phyloP scores from a whole-genome alignment of 2,113 vertebrate genomes.

The Mungos mungo region DNA sequence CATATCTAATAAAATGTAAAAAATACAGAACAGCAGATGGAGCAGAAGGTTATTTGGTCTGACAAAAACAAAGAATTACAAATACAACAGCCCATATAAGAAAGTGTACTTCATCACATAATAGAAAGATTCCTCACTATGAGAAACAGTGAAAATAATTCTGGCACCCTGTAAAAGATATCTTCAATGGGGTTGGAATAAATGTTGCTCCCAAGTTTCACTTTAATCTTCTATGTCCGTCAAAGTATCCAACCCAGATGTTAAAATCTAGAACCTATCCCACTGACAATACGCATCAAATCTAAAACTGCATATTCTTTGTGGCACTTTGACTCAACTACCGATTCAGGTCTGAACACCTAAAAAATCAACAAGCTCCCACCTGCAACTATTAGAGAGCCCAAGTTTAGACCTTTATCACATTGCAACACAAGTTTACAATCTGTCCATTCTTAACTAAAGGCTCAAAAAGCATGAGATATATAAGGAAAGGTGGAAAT shows the following conservation, averaged over 20 bases:
- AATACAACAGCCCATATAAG: not conserved
- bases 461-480: not conserved
- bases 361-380: slow-evolving; percentile 33
- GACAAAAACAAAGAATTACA: not conserved
- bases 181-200: not conserved
- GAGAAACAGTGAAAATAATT: not conserved
- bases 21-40: not conserved
- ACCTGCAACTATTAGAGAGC: not conserved
- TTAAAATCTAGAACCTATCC: not conserved
- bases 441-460: not conserved
- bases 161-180: not conserved
- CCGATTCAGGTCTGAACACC: not conserved
- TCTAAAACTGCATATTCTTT: not conserved
- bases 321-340: not conserved
- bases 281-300: not conserved
- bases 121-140: not conserved
- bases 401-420: slow-evolving; percentile 4
- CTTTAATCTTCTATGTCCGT: not conserved
- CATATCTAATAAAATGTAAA: slow-evolving; percentile 1
- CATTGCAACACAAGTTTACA: not conserved
- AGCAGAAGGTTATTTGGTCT: not conserved
- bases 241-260: not conserved
- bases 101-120: not conserved
- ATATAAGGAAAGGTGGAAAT: not conserved
- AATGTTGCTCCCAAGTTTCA: not conserved